These are phyloP conservation scores for Euzophera pinguis DNA, from an alignment of 2,888 invertebrate genomes.

Conservation along the genomic window DNA sequence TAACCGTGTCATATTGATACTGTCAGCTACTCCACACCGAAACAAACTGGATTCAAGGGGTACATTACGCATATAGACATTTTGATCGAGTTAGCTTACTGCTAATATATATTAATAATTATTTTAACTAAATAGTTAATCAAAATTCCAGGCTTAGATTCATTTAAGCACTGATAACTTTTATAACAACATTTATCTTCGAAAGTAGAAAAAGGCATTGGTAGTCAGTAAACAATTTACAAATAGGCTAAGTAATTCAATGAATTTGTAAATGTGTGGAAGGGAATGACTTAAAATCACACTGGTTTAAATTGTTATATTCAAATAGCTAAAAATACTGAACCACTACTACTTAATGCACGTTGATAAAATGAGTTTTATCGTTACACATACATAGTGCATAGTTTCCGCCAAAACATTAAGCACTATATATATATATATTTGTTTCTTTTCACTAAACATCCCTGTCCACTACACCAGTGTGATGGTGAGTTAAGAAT, in stretches of 20 bases:
- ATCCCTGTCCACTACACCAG: background rate
- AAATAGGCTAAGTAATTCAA: background rate
- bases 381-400: too few species aligned
- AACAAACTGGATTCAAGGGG: background rate
- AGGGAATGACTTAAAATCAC: background rate
- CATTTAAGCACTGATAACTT: background rate
- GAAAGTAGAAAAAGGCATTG: background rate
- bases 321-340: too few species aligned
- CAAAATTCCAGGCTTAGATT: background rate
- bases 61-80: background rate
- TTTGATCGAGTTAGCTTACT: slow-evolving; percentile 9
- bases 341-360: too few species aligned
- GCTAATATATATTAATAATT: slow-evolving; percentile 4
- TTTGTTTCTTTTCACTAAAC: background rate
- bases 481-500: background rate
- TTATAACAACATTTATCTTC: background rate
- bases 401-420: too few species aligned
- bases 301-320: background rate
- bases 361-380: too few species aligned
- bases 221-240: background rate
- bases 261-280: background rate
- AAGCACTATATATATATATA: background rate
- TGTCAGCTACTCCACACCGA: slow-evolving; percentile 2
- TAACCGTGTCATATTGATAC: background rate
- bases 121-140: slow-evolving; percentile 3